A percentile compares a stretch with the other conserved stretches of the same genome.
Evolutionary conservation across 1,140 invertebrate genomes (phyloP).

Genomic region (Epicauta chinensis): DNA sequence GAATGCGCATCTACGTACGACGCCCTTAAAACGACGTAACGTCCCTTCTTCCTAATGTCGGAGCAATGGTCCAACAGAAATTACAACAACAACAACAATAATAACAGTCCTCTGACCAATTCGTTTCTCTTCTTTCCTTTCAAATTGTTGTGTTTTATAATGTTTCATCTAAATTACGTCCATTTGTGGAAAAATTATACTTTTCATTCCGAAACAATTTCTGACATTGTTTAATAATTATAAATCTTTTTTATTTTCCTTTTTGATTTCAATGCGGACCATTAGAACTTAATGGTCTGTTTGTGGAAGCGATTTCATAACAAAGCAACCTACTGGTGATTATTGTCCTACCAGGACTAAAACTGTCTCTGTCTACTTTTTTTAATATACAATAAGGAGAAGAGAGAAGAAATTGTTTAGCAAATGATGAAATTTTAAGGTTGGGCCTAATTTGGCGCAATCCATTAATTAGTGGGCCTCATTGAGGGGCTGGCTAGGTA

Average conservation of each 20-base stretch:
- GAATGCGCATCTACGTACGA: slow-evolving; percentile 16
- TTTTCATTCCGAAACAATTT: too few relatives aligned
- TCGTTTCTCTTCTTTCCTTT: too few relatives aligned
- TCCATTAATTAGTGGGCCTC: slow-evolving; percentile 2
- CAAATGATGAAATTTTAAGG: too few relatives aligned
- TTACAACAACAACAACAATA: not conserved
- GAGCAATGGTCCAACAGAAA: slow-evolving; percentile 9
- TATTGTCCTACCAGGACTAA: too few relatives aligned
- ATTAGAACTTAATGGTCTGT: slow-evolving; percentile 29
- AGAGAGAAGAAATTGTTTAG: too few relatives aligned
- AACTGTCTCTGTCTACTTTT: too few relatives aligned
- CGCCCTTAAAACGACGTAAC: slow-evolving; percentile 7
- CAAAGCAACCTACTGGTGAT: slow-evolving; percentile 2
- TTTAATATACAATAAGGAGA: too few relatives aligned
- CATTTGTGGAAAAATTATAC: too few relatives aligned
- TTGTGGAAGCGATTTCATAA: slow-evolving; percentile 24
- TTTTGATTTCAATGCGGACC: slow-evolving; percentile 16
- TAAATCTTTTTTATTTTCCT: slow-evolving; percentile 18
- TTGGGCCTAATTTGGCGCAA: too few relatives aligned
- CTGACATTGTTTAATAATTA: slow-evolving; percentile 13
- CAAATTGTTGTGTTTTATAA: too few relatives aligned
- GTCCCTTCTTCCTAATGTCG: slow-evolving; percentile 12
- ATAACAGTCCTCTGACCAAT: too few relatives aligned
- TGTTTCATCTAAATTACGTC: too few relatives aligned
- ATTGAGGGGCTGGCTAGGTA: not conserved